These are phyloP conservation scores for Ursus arctos DNA, from an alignment of 2,113 vertebrate genomes.

Conservation along the genomic window DNA sequence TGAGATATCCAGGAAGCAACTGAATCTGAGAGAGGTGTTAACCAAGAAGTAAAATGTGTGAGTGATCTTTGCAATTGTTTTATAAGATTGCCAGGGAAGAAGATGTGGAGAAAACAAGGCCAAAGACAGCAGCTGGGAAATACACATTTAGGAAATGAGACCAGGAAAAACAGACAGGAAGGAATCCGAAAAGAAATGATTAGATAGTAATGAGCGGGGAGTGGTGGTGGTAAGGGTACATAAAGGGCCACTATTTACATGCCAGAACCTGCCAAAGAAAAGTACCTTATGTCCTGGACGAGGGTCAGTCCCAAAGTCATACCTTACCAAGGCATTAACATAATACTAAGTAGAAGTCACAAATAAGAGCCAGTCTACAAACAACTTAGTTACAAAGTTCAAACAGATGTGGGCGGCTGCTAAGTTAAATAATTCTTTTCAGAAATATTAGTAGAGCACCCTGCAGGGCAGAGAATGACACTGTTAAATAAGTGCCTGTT, in stretches of 20 bases:
- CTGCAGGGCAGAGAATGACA: not conserved
- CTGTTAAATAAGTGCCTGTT: not conserved
- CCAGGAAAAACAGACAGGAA: not conserved
- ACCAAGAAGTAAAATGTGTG: not conserved
- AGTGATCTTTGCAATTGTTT: not conserved
- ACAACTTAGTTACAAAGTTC: not conserved
- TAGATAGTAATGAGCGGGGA: not conserved
- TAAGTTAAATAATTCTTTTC: conserved; percentile 10
- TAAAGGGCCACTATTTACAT: not conserved
- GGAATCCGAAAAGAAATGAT: not conserved
- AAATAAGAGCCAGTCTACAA: not conserved
- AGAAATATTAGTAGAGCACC: conserved; percentile 14
- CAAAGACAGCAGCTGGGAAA: not conserved
- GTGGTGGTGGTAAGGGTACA: not conserved
- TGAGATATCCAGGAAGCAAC: conserved; percentile 10
- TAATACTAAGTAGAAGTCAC: not conserved
- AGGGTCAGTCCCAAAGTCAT: not conserved
- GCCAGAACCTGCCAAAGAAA: not conserved
- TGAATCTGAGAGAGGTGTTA: not conserved
- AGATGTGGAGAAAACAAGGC: not conserved
- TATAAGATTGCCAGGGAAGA: not conserved
- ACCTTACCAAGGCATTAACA: not conserved
- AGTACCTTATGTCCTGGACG: not conserved
- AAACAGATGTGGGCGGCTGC: not conserved
- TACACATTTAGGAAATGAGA: not conserved